Evolutionary conservation across 2,797 vertebrate species (phyloP).

Genomic region (Danio albolineatus): DNA sequence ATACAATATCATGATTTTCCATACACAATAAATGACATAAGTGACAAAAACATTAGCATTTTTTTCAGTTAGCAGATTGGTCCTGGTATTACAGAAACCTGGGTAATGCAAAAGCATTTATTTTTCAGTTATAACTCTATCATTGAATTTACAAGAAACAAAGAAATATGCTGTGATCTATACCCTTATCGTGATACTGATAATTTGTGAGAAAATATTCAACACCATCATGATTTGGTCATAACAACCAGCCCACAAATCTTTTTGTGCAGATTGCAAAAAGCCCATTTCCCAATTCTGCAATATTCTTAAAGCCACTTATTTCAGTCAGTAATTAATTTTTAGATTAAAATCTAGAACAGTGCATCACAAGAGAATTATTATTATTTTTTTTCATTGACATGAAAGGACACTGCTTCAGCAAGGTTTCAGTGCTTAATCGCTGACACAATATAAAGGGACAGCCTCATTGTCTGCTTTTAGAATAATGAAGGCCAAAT

Average conservation of each 20-base stretch:
- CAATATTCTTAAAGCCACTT: constrained; percentile 16
- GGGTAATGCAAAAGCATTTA: neutral
- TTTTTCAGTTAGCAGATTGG: too few species aligned
- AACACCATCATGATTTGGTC: neutral
- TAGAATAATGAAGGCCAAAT: constrained; percentile 63
- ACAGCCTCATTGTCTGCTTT: constrained; percentile 34
- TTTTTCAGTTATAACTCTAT: neutral
- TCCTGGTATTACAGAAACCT: neutral
- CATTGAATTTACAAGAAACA: neutral
- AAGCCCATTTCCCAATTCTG: constrained; percentile 11
- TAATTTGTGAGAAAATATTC: neutral
- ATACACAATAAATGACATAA: too few species aligned
- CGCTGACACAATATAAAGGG: constrained; percentile 15
- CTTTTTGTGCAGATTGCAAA: neutral
- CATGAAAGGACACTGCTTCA: constrained; percentile 12
- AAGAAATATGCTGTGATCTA: neutral
- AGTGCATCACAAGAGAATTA: neutral
- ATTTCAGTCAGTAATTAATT: neutral
- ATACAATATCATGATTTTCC: too few species aligned
- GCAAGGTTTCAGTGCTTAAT: constrained; percentile 20
- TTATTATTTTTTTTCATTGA: too few species aligned
- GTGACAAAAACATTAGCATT: too few species aligned
- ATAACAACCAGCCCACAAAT: constrained; percentile 5
- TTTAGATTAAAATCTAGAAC: constrained; percentile 22
- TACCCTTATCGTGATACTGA: neutral